Percentiles rank a stretch among this genome's conserved stretches.
Conservation (phyloP, 1,140 invertebrate genomes). For the Brachionus asplanchnoidis region DNA sequence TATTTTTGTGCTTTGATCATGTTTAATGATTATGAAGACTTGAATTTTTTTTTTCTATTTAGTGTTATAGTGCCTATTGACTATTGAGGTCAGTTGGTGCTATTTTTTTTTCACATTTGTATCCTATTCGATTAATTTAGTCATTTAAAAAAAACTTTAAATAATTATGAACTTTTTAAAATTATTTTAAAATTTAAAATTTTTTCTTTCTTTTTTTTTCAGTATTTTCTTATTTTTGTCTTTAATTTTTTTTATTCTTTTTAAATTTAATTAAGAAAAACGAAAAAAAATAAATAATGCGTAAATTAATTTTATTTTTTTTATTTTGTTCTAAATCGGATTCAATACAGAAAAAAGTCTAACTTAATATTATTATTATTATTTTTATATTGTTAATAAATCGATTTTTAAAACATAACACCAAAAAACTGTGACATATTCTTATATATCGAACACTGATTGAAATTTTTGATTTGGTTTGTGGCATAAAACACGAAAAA, state of each 20-base stretch:
- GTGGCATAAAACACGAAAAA: too few relatives aligned
- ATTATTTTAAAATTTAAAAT: slow-evolving; percentile 25
- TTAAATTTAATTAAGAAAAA: slow-evolving; percentile 2
- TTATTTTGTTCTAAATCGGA: too few relatives aligned
- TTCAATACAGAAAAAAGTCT: too few relatives aligned
- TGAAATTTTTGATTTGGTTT: too few relatives aligned
- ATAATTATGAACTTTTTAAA: slow-evolving; percentile 20
- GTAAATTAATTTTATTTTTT: background rate
- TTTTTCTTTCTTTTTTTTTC: slow-evolving; percentile 1
- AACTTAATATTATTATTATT: too few relatives aligned
- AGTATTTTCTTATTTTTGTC: slow-evolving; percentile 7
- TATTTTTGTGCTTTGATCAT: background rate
- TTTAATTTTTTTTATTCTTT: slow-evolving; percentile 8
- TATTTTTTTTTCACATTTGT: background rate
- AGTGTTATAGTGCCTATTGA: background rate
- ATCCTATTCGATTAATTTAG: background rate
- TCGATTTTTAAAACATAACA: too few relatives aligned
- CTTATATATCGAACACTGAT: too few relatives aligned
- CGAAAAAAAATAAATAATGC: slow-evolving; percentile 10
- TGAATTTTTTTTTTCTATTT: slow-evolving; percentile 3
- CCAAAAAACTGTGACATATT: too few relatives aligned
- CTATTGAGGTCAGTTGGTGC: background rate
- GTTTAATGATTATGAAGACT: slow-evolving; percentile 19
- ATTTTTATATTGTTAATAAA: too few relatives aligned
- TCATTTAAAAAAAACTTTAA: slow-evolving; percentile 21